phyloP scores from a whole-genome alignment of 2,113 vertebrate species.

The Thunnus maccoyii region DNA sequence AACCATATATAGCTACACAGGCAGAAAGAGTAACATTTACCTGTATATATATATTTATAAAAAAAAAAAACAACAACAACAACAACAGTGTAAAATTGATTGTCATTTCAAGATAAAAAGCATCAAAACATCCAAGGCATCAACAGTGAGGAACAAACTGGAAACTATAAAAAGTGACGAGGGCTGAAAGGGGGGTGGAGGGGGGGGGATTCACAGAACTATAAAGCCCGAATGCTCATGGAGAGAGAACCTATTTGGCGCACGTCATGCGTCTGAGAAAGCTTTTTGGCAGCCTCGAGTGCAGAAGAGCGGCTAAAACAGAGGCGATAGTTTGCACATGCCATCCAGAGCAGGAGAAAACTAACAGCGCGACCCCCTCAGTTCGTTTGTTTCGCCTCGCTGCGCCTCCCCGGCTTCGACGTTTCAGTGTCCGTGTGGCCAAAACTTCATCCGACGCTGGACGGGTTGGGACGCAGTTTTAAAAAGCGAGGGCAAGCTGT shows the following conservation, averaged over 20 bases:
- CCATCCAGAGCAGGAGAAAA: conserved; percentile 6
- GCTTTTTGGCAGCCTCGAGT: conserved; percentile 74
- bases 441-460: conserved; percentile 14
- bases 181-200: not conserved
- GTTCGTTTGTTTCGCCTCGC: not conserved
- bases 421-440: conserved; percentile 9
- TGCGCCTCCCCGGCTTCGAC: conserved; percentile 10
- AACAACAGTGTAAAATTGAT: conserved; percentile 85
- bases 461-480: conserved; percentile 5
- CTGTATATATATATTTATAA: conserved; percentile 63
- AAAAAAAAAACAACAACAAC: conserved; percentile 62
- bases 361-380: not conserved
- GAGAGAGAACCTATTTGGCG: conserved; percentile 45
- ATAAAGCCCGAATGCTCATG: conserved; percentile 50
- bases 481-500: conserved; percentile 8
- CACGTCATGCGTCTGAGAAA: conserved; percentile 73
- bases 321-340: conserved; percentile 34
- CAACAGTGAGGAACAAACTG: conserved; percentile 69
- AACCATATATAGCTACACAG: conserved; percentile 75
- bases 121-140: conserved; percentile 84
- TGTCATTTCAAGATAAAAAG: conserved; percentile 85
- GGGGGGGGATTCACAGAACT: conserved; percentile 60
- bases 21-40: conserved; percentile 72
- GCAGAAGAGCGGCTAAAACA: conserved; percentile 40
- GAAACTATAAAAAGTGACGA: conserved; percentile 47